Evolutionary conservation across 2,113 vertebrate species (phyloP).

Genomic region (Fukomys damarensis): DNA sequence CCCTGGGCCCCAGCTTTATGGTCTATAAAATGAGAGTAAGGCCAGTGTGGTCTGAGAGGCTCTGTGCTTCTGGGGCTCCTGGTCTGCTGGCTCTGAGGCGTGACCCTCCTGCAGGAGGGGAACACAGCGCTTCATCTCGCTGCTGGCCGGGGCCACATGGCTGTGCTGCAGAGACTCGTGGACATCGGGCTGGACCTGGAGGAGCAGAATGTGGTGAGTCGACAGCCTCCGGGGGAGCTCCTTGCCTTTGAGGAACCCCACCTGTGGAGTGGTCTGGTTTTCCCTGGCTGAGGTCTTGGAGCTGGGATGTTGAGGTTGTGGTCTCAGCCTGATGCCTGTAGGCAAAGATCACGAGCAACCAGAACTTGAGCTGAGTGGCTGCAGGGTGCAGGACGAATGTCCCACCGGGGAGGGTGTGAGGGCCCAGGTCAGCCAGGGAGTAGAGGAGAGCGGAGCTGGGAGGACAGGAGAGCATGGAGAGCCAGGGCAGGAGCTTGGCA

Average conservation of each 20-base stretch:
- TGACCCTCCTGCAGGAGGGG: conserved; percentile 86
- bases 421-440: not conserved
- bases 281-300: too few relatives aligned
- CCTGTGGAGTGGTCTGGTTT: not conserved
- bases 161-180: conserved; percentile 89
- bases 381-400: not conserved
- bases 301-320: not conserved
- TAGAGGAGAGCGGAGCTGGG: not conserved
- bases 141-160: conserved; percentile 87
- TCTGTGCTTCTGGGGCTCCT: not conserved
- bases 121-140: conserved; percentile 92
- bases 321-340: not conserved
- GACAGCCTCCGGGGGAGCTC: not conserved
- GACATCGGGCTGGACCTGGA: conserved; percentile 87
- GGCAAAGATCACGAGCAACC: not conserved
- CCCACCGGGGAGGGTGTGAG: not conserved
- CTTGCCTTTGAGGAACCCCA: not conserved
- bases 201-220: conserved; percentile 89
- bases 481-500: not conserved
- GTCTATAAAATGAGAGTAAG: not conserved
- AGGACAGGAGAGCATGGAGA: not conserved
- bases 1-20: not conserved
- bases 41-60: not conserved
- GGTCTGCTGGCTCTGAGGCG: not conserved
- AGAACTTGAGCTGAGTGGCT: not conserved